These are phyloP conservation scores for Grus americana DNA, from an alignment of 2,113 vertebrate species.

Conservation along the genomic window DNA sequence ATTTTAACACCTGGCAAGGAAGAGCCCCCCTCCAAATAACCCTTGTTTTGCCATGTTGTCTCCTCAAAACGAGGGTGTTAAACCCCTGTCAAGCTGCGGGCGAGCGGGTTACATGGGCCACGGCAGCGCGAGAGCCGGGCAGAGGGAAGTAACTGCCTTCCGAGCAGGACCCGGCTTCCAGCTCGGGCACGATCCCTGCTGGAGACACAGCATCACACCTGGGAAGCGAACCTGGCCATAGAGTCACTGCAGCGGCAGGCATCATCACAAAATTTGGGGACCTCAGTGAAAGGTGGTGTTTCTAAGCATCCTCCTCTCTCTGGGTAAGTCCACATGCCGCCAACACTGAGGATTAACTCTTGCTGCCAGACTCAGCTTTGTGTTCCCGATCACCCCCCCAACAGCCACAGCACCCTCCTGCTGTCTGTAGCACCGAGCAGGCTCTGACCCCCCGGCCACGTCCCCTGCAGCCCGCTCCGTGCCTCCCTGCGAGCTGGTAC, in stretches of 20 bases:
- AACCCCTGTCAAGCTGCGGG: accelerated
- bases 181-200: not conserved
- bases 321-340: accelerated
- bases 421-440: accelerated
- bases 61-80: not conserved
- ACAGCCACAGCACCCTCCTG: not conserved
- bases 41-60: conserved; percentile 18
- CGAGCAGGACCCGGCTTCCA: accelerated
- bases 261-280: accelerated
- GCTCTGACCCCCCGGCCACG: accelerated
- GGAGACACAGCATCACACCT: not conserved
- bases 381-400: accelerated
- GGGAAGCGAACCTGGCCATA: accelerated
- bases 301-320: not conserved
- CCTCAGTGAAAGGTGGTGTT: not conserved
- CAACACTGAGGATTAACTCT: not conserved
- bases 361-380: not conserved
- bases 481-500: accelerated
- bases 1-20: conserved; percentile 68
- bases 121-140: accelerated
- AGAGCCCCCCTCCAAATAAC: conserved; percentile 46
- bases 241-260: too few relatives aligned
- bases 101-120: accelerated
- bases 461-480: not conserved
- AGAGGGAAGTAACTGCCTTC: not conserved